Percentiles rank a stretch among this genome's conserved stretches.
Evolutionary conservation across 2,797 vertebrate species (phyloP).

Genomic region (Sciurus carolinensis): DNA sequence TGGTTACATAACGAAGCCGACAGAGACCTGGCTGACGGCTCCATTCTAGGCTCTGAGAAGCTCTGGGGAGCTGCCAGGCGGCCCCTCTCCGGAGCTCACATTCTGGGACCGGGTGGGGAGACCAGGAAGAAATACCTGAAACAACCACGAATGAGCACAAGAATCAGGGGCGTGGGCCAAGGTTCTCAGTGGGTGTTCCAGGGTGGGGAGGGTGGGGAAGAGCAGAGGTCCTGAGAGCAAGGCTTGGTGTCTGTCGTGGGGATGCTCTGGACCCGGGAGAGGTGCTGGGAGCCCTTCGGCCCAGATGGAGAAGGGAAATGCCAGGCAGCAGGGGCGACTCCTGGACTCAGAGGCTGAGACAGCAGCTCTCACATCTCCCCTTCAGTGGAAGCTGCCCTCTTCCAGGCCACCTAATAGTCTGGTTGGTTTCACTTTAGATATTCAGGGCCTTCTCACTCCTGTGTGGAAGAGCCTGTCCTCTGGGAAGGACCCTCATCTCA

Average conservation of each 20-base stretch:
- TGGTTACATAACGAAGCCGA: neutral
- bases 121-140: too few species aligned
- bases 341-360: too few species aligned
- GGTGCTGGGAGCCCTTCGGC: neutral
- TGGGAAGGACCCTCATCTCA: neutral
- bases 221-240: neutral
- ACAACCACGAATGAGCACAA: neutral
- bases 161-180: fast-evolving
- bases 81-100: too few species aligned
- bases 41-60: neutral
- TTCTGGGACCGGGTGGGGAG: too few species aligned
- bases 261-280: neutral
- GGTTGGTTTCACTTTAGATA: fast-evolving
- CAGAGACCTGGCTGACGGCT: neutral
- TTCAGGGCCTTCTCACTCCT: neutral
- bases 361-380: too few species aligned
- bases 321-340: too few species aligned
- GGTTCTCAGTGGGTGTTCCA: too few species aligned
- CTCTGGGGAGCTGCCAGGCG: too few species aligned
- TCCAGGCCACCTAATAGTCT: neutral
- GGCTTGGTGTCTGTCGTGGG: too few species aligned
- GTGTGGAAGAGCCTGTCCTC: fast-evolving
- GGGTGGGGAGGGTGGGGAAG: too few species aligned
- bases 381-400: fast-evolving
- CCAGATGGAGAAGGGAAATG: neutral